A percentile compares a stretch with the other conserved stretches of the same genome.
phyloP scores from a whole-genome alignment of 2,888 invertebrate species.

The Drosophila eohydei region DNA sequence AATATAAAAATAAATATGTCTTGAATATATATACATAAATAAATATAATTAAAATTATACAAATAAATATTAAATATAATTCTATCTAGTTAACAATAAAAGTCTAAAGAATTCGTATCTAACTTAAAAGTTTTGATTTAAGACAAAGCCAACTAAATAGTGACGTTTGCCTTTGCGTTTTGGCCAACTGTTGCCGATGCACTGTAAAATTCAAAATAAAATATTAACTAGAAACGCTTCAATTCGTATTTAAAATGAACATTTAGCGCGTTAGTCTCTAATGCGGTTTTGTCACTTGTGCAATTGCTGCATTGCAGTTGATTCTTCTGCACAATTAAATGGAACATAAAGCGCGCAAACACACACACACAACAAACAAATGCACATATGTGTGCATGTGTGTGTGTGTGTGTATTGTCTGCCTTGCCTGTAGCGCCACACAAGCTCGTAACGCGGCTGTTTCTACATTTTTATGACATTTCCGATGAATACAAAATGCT shows the following conservation, averaged over 20 bases:
- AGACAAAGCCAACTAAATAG: too few species aligned
- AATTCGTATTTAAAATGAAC: background rate
- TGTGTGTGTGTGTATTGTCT: slow-evolving; percentile 7
- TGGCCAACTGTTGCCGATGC: background rate
- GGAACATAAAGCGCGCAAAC: slow-evolving; percentile 19
- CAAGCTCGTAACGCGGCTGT: slow-evolving; percentile 44
- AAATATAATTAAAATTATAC: too few species aligned
- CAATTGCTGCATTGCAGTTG: slow-evolving; percentile 51
- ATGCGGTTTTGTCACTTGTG: slow-evolving; percentile 17
- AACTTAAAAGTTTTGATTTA: too few species aligned
- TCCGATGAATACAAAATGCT: slow-evolving; percentile 83
- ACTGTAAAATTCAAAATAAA: background rate
- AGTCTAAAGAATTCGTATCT: too few species aligned
- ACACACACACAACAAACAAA: slow-evolving; percentile 4
- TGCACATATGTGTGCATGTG: slow-evolving; percentile 36
- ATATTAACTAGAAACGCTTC: background rate
- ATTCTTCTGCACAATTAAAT: slow-evolving; percentile 37
- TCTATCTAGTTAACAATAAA: too few species aligned
- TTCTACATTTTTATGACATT: slow-evolving; percentile 76
- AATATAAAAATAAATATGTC: too few species aligned
- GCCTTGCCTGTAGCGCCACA: slow-evolving; percentile 21
- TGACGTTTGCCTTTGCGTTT: background rate
- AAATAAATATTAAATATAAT: too few species aligned
- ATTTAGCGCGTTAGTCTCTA: background rate
- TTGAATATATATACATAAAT: too few species aligned